These are phyloP conservation scores for Emys orbicularis DNA, from an alignment of 2,797 vertebrate genomes.

Conservation along the genomic window DNA sequence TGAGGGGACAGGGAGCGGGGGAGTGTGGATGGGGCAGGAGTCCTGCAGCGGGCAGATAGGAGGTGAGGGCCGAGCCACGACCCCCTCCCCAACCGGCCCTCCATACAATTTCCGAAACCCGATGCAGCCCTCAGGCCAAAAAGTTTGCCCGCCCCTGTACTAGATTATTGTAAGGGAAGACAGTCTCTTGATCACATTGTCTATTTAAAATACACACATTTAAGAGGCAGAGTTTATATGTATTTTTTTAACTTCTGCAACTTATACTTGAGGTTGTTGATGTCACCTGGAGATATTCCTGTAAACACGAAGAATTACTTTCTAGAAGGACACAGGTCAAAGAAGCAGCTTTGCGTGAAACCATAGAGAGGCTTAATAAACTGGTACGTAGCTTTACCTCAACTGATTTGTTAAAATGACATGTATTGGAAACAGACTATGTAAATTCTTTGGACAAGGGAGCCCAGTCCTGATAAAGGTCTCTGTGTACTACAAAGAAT, in stretches of 20 bases:
- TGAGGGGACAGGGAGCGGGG: too few species aligned
- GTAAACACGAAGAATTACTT: conserved; percentile 92
- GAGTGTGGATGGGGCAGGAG: too few species aligned
- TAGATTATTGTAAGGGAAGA: background rate
- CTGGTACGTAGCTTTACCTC: conserved; percentile 78
- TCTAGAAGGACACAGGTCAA: conserved; percentile 88
- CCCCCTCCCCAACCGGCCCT: too few species aligned
- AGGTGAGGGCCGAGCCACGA: too few species aligned
- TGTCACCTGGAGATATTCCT: conserved; percentile 98
- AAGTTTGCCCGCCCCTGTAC: background rate
- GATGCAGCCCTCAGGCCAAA: too few species aligned
- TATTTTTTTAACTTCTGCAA: conserved; percentile 43
- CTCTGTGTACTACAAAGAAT: background rate
- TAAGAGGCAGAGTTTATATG: background rate
- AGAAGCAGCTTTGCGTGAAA: conserved; percentile 90
- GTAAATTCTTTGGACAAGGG: background rate
- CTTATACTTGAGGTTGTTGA: conserved; percentile 90
- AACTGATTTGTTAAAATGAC: background rate
- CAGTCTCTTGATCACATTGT: background rate
- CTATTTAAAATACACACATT: background rate
- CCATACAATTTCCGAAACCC: too few species aligned
- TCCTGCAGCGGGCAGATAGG: too few species aligned
- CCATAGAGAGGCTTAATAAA: conserved; percentile 87
- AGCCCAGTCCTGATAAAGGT: background rate
- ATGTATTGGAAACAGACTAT: background rate